A percentile compares a stretch with the other conserved stretches of the same genome.
These are phyloP conservation scores for Cecropterus lyciades DNA, from an alignment of 1,140 invertebrate genomes.

Conservation along the genomic window DNA sequence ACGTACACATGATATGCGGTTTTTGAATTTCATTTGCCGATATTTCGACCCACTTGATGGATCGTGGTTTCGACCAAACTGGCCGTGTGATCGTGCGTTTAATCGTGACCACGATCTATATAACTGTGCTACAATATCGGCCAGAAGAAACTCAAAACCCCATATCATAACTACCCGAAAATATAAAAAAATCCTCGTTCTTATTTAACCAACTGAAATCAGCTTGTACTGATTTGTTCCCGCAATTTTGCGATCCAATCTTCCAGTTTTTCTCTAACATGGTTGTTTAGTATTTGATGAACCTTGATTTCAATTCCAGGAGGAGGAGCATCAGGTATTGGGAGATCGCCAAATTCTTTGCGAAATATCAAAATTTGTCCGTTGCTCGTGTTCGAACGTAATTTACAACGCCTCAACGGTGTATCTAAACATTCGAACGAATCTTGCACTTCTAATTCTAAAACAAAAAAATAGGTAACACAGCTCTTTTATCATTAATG, in stretches of 20 bases:
- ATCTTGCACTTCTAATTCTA: not conserved
- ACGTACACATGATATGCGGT: too few species aligned
- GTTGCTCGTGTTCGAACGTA: not conserved
- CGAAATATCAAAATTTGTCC: not conserved
- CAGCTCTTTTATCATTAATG: too few species aligned
- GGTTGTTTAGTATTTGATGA: not conserved
- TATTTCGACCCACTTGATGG: too few species aligned
- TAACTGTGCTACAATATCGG: too few species aligned
- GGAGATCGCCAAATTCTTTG: not conserved
- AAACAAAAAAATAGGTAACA: conserved; percentile 7
- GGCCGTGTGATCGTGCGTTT: too few species aligned
- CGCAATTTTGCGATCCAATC: conserved; percentile 5
- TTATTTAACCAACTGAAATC: too few species aligned
- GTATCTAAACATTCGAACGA: not conserved
- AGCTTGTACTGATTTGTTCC: not conserved
- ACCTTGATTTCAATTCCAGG: not conserved
- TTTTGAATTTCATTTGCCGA: too few species aligned
- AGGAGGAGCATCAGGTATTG: conserved; percentile 9
- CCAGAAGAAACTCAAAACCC: too few species aligned
- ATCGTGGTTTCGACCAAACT: too few species aligned
- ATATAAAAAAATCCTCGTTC: too few species aligned
- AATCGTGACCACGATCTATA: too few species aligned
- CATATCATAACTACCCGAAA: too few species aligned
- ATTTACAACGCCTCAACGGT: not conserved
- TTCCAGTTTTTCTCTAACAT: conserved; percentile 11